Conservation (phyloP, 2,888 invertebrate genomes). For the Stenodema calcarata region DNA sequence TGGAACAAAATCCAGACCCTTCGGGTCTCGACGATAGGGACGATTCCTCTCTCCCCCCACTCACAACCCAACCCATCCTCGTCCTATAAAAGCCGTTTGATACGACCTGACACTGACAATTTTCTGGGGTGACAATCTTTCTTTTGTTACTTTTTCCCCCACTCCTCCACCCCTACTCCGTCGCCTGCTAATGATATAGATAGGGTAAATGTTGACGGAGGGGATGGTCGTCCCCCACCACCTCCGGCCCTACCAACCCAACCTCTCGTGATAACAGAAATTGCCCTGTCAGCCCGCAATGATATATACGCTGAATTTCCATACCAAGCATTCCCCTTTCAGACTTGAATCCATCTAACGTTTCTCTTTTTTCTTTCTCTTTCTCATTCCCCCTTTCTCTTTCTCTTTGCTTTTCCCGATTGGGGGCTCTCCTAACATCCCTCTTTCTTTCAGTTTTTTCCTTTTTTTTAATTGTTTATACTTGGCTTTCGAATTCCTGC, state of each 20-base stretch:
- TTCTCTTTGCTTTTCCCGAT: conserved; percentile 26
- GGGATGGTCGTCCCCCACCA: conserved; percentile 27
- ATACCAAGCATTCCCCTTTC: conserved; percentile 63
- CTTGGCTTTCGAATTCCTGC: neutral
- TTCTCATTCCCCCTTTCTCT: conserved; percentile 27
- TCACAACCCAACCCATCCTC: neutral
- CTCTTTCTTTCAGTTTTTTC: neutral
- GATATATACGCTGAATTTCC: conserved; percentile 91
- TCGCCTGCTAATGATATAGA: conserved; percentile 46
- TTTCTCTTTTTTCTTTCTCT: conserved; percentile 41
- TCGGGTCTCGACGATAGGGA: neutral
- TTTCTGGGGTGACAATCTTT: conserved; percentile 50
- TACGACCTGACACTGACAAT: conserved; percentile 49
- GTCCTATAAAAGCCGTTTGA: conserved; percentile 41
- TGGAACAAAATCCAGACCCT: neutral
- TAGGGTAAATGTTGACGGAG: conserved; percentile 50
- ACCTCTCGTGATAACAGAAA: conserved; percentile 63
- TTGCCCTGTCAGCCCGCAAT: conserved; percentile 88
- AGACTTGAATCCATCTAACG: conserved; percentile 49
- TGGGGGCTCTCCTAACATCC: conserved; percentile 2
- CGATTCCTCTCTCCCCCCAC: conserved; percentile 4
- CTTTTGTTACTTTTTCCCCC: conserved; percentile 36
- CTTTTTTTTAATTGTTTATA: conserved; percentile 4
- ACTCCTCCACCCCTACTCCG: neutral
- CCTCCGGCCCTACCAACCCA: conserved; percentile 21